Evolutionary conservation across 2,113 vertebrate species (phyloP).

Genomic region (Forbesichthys agassizii): DNA sequence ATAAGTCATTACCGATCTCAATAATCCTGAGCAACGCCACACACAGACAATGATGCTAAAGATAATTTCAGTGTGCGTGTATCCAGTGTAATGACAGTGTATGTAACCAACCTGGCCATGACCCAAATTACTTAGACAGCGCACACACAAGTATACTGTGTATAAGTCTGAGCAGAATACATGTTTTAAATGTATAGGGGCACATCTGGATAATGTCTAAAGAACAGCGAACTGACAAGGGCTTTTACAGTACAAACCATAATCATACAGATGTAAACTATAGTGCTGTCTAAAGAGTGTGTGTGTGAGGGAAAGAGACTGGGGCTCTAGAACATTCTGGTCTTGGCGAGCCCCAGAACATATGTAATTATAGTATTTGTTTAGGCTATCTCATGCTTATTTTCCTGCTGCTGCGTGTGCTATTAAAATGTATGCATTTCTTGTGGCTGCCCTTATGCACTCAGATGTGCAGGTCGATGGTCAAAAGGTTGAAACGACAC

Average conservation of each 20-base stretch:
- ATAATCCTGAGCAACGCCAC: too few species aligned
- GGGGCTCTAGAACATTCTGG: conserved; percentile 10
- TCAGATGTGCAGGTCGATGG: too few species aligned
- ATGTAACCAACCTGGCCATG: conserved; percentile 74
- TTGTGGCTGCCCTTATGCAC: too few species aligned
- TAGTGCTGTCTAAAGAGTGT: neutral
- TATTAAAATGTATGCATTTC: too few species aligned
- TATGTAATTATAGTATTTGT: too few species aligned
- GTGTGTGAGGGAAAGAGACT: neutral
- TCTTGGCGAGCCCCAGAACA: neutral
- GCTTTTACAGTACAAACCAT: conserved; percentile 30
- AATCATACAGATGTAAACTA: conserved; percentile 1
- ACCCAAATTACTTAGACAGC: conserved; percentile 59
- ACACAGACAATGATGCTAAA: too few species aligned
- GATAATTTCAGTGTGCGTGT: too few species aligned
- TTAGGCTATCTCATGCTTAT: too few species aligned
- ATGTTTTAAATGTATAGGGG: neutral
- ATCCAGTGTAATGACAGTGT: too few species aligned
- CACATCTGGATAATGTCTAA: conserved; percentile 52
- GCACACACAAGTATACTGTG: conserved; percentile 8
- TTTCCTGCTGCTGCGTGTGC: too few species aligned
- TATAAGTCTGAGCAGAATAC: neutral
- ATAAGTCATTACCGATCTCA: too few species aligned
- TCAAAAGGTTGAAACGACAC: too few species aligned
- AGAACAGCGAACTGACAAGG: conserved; percentile 28